These are phyloP conservation scores for Ficedula albicollis DNA, from an alignment of 2,797 vertebrate species.

Conservation along the genomic window DNA sequence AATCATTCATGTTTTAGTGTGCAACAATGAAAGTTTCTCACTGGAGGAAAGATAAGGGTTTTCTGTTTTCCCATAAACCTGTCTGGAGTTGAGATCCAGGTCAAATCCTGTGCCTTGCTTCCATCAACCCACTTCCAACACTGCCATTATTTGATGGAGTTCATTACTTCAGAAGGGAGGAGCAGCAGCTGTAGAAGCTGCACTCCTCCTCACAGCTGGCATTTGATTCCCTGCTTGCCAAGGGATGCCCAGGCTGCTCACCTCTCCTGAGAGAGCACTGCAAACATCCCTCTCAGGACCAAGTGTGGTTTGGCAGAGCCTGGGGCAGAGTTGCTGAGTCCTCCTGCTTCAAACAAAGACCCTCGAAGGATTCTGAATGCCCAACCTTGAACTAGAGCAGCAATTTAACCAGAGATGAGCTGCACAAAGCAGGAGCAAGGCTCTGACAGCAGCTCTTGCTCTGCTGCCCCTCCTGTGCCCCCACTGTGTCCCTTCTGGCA, in stretches of 20 bases:
- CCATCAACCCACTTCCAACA: not conserved
- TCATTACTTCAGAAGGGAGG: not conserved
- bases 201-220: not conserved
- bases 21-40: not conserved
- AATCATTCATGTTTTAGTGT: not conserved
- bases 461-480: not conserved
- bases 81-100: not conserved
- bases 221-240: not conserved
- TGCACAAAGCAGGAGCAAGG: not conserved
- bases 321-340: not conserved
- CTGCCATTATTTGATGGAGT: not conserved
- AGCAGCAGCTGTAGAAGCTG: not conserved
- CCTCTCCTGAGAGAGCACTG: not conserved
- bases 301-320: not conserved
- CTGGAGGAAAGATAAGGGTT: not conserved
- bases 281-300: not conserved
- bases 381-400: not conserved
- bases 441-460: not conserved
- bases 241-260: not conserved
- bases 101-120: not conserved
- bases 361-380: not conserved
- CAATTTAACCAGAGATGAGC: not conserved
- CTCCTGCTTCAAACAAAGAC: not conserved
- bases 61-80: not conserved
- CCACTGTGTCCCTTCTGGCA: fast-evolving